Evolutionary conservation across 2,888 invertebrate species (phyloP).

Genomic region (Phengaris alcon): DNA sequence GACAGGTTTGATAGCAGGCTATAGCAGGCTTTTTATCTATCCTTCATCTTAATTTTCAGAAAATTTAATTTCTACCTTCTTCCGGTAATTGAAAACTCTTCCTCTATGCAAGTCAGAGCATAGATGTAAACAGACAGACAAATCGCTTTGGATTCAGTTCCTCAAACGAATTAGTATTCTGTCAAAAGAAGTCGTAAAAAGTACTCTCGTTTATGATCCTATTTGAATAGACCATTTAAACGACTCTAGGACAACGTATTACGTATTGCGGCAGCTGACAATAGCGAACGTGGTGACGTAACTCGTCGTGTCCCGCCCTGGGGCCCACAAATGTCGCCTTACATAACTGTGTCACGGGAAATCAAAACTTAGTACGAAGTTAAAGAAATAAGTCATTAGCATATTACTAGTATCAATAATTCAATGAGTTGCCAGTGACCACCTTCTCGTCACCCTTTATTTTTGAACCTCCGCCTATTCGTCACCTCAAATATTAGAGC

Average conservation of each 20-base stretch:
- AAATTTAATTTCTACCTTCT: too few relatives aligned
- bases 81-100: too few relatives aligned
- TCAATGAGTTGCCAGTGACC: too few relatives aligned
- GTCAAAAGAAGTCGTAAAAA: background rate
- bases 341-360: slow-evolving; percentile 17
- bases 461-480: too few relatives aligned
- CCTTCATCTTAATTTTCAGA: too few relatives aligned
- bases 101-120: too few relatives aligned
- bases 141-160: background rate
- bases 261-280: slow-evolving; percentile 5
- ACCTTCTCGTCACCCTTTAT: too few relatives aligned
- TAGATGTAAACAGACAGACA: too few relatives aligned
- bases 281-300: slow-evolving; percentile 11
- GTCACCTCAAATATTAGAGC: too few relatives aligned
- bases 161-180: slow-evolving; percentile 1
- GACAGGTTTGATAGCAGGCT: too few relatives aligned
- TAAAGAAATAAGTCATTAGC: background rate
- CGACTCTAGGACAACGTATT: slow-evolving; percentile 8
- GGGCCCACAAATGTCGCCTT: slow-evolving; percentile 3
- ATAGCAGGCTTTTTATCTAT: too few relatives aligned
- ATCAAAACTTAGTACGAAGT: background rate
- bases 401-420: background rate
- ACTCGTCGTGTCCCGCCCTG: slow-evolving; percentile 15
- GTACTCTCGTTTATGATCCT: slow-evolving; percentile 2
- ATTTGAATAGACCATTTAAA: slow-evolving; percentile 6